A percentile compares a stretch with the other conserved stretches of the same genome.
Evolutionary conservation across 2,888 invertebrate genomes (phyloP).

Genomic region (Drosophila tanythrix): DNA sequence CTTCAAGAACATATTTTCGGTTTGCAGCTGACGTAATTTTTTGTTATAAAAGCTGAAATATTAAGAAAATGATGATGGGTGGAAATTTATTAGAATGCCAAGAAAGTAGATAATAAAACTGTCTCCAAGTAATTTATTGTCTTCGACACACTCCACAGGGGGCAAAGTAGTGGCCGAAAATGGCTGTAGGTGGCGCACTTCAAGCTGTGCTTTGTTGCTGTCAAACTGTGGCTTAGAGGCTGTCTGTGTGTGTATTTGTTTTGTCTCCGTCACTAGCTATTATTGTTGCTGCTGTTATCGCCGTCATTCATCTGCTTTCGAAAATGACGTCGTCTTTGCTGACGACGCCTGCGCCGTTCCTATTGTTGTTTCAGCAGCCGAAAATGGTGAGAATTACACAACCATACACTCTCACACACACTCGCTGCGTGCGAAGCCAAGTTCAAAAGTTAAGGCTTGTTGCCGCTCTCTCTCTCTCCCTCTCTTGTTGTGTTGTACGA

Average conservation of each 20-base stretch:
- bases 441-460: slow-evolving; percentile 62
- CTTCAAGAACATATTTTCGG: slow-evolving; percentile 34
- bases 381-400: slow-evolving; percentile 41
- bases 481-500: slow-evolving; percentile 15
- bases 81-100: slow-evolving; percentile 34
- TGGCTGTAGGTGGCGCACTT: slow-evolving; percentile 43
- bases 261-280: slow-evolving; percentile 25
- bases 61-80: slow-evolving; percentile 12
- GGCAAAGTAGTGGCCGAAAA: background rate
- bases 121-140: slow-evolving; percentile 22
- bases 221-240: slow-evolving; percentile 42
- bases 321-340: slow-evolving; percentile 66
- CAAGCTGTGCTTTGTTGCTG: slow-evolving; percentile 4
- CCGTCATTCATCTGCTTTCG: slow-evolving; percentile 32
- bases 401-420: background rate
- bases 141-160: background rate
- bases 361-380: slow-evolving; percentile 29
- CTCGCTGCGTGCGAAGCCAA: slow-evolving; percentile 63
- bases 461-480: slow-evolving; percentile 12
- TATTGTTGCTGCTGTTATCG: slow-evolving; percentile 28
- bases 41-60: slow-evolving; percentile 7
- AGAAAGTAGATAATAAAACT: slow-evolving; percentile 16
- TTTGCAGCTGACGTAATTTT: slow-evolving; percentile 56
- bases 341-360: slow-evolving; percentile 43
- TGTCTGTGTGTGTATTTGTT: slow-evolving; percentile 6